phyloP scores from a whole-genome alignment of 2,113 vertebrate species.

The Pedetes capensis region DNA sequence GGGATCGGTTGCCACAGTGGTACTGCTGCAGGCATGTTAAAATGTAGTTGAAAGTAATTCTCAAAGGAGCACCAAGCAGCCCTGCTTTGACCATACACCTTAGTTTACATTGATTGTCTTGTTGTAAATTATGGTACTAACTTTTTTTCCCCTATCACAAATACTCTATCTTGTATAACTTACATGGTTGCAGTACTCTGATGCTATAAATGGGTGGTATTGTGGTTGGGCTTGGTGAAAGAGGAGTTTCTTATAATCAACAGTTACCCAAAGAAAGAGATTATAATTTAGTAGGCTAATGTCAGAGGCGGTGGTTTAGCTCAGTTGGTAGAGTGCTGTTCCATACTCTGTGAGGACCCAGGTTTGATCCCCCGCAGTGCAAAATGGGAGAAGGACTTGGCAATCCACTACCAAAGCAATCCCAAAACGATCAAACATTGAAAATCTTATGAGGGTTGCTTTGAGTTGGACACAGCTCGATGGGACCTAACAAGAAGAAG shows the following conservation, averaged over 20 bases:
- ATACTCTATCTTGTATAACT: neutral
- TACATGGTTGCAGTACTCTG: neutral
- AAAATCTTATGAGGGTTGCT: no score
- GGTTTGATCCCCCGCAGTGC: no score
- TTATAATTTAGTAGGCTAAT: neutral
- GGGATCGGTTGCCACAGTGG: no score
- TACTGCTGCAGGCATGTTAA: no score
- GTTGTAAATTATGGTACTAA: neutral
- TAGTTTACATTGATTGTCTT: conserved; percentile 4
- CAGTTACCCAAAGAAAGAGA: neutral
- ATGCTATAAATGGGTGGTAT: neutral
- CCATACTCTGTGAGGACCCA: no score
- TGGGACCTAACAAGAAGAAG: no score
- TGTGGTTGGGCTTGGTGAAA: conserved; percentile 3
- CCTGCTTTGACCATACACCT: neutral
- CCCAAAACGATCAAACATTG: no score
- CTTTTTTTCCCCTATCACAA: conserved; percentile 29
- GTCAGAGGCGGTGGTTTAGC: no score
- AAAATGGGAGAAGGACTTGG: no score
- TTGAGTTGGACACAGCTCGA: no score
- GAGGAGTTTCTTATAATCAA: neutral
- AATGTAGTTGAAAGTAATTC: conserved; percentile 5
- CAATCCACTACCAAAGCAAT: no score
- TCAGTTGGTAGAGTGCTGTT: no score
- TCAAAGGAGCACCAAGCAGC: neutral